Evolutionary conservation across 2,113 vertebrate genomes (phyloP).

Genomic region (Hypocryptadius cinnamomeus): DNA sequence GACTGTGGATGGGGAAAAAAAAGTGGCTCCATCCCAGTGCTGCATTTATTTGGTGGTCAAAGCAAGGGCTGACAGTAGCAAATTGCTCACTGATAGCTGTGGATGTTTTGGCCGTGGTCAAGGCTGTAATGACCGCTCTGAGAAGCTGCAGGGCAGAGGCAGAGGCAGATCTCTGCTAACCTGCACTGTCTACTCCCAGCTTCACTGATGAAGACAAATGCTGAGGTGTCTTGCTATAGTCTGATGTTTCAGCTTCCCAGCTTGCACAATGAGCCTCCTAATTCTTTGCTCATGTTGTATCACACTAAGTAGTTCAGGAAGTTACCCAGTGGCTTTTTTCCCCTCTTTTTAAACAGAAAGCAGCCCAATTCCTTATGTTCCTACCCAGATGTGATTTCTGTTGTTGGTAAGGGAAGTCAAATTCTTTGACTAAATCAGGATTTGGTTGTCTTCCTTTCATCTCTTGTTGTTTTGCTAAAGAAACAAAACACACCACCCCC

Average conservation of each 20-base stretch:
- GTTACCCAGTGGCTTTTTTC: background rate
- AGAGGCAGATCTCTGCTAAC: background rate
- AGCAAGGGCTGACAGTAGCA: background rate
- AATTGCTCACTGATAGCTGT: background rate
- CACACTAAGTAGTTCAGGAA: background rate
- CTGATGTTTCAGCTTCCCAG: background rate
- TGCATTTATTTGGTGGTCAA: background rate
- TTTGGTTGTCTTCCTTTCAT: background rate
- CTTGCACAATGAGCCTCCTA: background rate
- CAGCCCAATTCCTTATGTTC: background rate
- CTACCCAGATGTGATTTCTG: background rate
- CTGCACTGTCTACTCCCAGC: fast-evolving
- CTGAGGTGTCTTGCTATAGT: background rate
- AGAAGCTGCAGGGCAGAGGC: background rate
- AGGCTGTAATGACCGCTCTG: background rate
- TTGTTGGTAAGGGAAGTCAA: background rate
- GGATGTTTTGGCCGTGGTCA: background rate
- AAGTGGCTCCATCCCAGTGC: background rate
- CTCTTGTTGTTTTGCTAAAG: background rate
- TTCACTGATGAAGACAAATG: background rate
- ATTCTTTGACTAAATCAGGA: background rate
- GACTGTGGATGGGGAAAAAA: background rate
- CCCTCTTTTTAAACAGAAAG: background rate
- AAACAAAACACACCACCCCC: fast-evolving
- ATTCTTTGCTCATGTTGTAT: background rate